Percentiles rank a stretch among this genome's conserved stretches.
phyloP scores from a whole-genome alignment of 2,113 vertebrate species.

The Bostrychus sinensis region DNA sequence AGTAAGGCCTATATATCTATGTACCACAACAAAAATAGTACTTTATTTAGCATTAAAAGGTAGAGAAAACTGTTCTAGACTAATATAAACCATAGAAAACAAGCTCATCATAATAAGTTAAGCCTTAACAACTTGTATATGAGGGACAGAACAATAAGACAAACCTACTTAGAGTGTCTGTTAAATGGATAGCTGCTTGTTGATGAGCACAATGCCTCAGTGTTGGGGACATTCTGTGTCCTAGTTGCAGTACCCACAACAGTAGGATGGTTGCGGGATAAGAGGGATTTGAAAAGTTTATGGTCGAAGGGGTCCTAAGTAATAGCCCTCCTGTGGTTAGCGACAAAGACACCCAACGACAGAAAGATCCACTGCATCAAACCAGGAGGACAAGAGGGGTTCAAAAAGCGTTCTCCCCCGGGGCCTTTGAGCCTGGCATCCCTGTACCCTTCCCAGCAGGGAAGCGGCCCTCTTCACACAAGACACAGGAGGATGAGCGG shows the following conservation, averaged over 20 bases:
- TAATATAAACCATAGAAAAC: too few species aligned
- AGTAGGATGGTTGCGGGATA: constrained; percentile 53
- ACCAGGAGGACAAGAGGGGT: constrained; percentile 74
- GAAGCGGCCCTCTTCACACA: constrained; percentile 68
- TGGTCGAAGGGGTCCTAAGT: constrained; percentile 65
- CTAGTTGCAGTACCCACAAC: constrained; percentile 13
- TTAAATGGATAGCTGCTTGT: constrained; percentile 22
- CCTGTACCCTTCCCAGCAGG: constrained; percentile 65
- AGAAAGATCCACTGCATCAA: constrained; percentile 75
- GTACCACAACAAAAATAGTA: too few species aligned
- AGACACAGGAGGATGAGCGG: constrained; percentile 75
- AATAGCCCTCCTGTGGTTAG: constrained; percentile 63
- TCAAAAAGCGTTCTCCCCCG: constrained; percentile 72
- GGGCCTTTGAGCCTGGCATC: constrained; percentile 68
- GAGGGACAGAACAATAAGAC: too few species aligned
- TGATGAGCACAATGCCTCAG: constrained; percentile 38
- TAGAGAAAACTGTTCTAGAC: too few species aligned
- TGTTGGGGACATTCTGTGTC: constrained; percentile 20
- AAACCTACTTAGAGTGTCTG: too few species aligned
- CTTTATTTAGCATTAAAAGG: too few species aligned
- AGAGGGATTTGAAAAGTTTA: constrained; percentile 57
- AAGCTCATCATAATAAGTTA: too few species aligned
- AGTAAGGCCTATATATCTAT: too few species aligned
- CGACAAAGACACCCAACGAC: constrained; percentile 70
- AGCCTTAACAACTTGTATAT: too few species aligned